These are phyloP conservation scores for Cyanoramphus novaezelandiae DNA, from an alignment of 2,113 vertebrate species.

Conservation along the genomic window DNA sequence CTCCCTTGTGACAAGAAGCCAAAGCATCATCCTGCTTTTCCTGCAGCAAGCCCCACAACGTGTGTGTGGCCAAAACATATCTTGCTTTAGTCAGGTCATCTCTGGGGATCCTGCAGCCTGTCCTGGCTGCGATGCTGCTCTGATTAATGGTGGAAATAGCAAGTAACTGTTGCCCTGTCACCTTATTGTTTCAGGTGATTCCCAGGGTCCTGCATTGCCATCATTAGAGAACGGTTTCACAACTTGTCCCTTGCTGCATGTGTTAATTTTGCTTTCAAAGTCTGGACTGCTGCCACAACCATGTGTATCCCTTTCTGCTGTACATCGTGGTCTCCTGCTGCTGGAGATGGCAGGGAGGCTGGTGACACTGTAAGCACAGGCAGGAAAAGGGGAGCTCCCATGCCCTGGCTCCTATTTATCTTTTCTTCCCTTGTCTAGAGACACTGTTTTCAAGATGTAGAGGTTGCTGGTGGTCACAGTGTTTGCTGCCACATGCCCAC, in stretches of 20 bases:
- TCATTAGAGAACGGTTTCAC: accelerated
- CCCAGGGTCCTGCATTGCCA: neutral
- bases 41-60: neutral
- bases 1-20: neutral
- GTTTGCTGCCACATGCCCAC: accelerated
- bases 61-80: accelerated
- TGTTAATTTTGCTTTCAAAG: neutral
- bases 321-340: accelerated
- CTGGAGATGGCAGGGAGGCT: neutral
- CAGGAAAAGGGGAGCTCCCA: neutral
- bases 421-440: neutral
- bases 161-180: neutral
- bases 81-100: neutral
- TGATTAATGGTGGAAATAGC: neutral
- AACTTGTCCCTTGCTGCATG: accelerated
- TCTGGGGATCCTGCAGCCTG: neutral
- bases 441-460: accelerated
- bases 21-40: neutral
- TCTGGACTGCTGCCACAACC: neutral
- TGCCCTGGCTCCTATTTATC: neutral
- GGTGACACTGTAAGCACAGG: accelerated
- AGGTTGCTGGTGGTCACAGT: neutral
- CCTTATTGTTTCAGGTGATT: neutral
- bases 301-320: neutral
- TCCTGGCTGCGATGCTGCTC: neutral